Percentiles rank a stretch among this genome's conserved stretches.
These are phyloP conservation scores for Pemphigus obesinymphae DNA, from an alignment of 1,140 invertebrate genomes.

Conservation along the genomic window DNA sequence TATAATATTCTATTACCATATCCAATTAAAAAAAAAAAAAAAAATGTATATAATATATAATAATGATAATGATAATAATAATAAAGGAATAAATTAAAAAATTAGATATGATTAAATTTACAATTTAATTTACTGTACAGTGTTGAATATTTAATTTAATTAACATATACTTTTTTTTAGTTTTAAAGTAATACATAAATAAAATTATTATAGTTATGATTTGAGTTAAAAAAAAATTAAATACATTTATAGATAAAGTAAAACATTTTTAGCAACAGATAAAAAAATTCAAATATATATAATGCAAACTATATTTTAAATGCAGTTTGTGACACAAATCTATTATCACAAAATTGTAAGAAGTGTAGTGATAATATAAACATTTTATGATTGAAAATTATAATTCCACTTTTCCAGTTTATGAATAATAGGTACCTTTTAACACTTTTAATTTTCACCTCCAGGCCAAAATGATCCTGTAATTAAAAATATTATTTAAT, in stretches of 20 bases:
- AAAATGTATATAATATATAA: too few relatives aligned
- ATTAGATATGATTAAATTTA: not conserved
- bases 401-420: not conserved
- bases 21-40: not conserved
- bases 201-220: not conserved
- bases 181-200: not conserved
- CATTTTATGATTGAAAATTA: not conserved
- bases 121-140: slow-evolving; percentile 10
- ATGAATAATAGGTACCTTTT: not conserved
- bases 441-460: too few relatives aligned
- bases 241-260: not conserved
- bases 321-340: not conserved
- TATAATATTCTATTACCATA: slow-evolving; percentile 7
- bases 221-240: not conserved
- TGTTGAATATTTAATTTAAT: not conserved
- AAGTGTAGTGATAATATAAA: not conserved
- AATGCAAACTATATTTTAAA: slow-evolving; percentile 48
- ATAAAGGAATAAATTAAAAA: slow-evolving; percentile 16
- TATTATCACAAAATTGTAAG: not conserved
- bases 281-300: slow-evolving; percentile 42
- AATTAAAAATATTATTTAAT: slow-evolving; percentile 1
- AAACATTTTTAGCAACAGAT: not conserved
- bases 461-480: not conserved
- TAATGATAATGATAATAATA: not conserved
- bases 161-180: too few relatives aligned